Base-by-base conservation (phyloP, 37 sponge, comb jelly and placozoan species). In the Aphrocallistes beatrix region DNA sequence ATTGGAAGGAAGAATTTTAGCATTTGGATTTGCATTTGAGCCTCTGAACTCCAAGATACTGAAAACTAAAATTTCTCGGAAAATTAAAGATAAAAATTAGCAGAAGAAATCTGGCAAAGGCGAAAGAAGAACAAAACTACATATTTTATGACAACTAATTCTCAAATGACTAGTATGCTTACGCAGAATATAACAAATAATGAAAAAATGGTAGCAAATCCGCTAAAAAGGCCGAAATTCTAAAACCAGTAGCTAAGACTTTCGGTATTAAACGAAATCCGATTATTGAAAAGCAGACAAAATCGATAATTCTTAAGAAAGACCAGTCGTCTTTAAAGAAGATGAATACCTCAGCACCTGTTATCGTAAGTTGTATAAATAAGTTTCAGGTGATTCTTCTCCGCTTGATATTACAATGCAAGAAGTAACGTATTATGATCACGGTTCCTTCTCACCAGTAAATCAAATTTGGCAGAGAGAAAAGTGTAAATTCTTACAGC, bases 381-480 rank as follows among this genome's bases (percentile, higher is more conserved):
- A 32, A 60, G 3, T 21, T 60, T 60, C 75, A 60, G n/a, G 75
- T 60, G 75, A 60, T 19, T 60, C 75, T 3, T 19, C 8, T 60
- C 75, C n/a, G 75, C 75, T 60, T 32, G 10, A 1, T 60, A 60
- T 25, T 60, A 60, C 8, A 60, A 60, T 21, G 75, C 75, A 60
- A 60, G 75, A 60, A 60, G 75, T 60, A n/a, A 60, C 75, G 28
- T 60, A 60, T 60, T 60, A 60, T 60, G n/a, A 60, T 60, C 75
- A 60, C 75, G 75, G 75, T 25, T 25, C 3, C 17, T 60, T 60
- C 34, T 60, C 75, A 60, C 75, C 25, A 60, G 75, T 60, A 60
- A 60, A 60, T 60, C 25, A 32, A 60, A 3, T 28, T 60, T 60
- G 75, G 75, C 75, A 60, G 34, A 60, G 75, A 60, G 75, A 28